Conservation (phyloP, 1,140 invertebrate genomes). For the Zelostemma sp. region DNA sequence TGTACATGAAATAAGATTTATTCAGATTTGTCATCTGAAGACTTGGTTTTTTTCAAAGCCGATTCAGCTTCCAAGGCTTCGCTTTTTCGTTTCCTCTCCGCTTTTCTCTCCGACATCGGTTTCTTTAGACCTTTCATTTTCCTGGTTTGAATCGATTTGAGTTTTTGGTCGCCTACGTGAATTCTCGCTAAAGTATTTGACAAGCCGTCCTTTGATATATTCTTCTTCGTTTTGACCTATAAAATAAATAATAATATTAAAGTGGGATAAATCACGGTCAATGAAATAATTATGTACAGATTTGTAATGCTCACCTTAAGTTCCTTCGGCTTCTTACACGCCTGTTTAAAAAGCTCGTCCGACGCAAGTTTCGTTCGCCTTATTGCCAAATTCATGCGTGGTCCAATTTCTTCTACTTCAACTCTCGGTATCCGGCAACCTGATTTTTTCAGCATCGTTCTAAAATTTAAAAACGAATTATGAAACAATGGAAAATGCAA, state of each 20-base stretch:
- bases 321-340: conserved; percentile 87
- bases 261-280: too few relatives aligned
- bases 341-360: conserved; percentile 89
- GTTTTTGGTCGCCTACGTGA: conserved; percentile 92
- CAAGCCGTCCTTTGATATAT: conserved; percentile 87
- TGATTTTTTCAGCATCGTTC: conserved; percentile 91
- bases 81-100: conserved; percentile 72
- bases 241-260: conserved; percentile 14
- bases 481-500: conserved; percentile 16
- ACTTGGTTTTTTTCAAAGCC: conserved; percentile 46
- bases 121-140: conserved; percentile 95
- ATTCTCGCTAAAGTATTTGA: conserved; percentile 92
- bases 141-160: conserved; percentile 88
- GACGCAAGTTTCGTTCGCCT: conserved; percentile 90
- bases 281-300: background rate
- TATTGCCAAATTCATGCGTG: conserved; percentile 89
- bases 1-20: conserved; percentile 25
- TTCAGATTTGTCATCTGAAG: conserved; percentile 19
- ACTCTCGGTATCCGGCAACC: conserved; percentile 87
- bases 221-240: conserved; percentile 87
- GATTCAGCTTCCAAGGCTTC: conserved; percentile 4
- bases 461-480: conserved; percentile 60
- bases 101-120: conserved; percentile 77
- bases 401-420: conserved; percentile 95
- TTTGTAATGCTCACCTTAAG: conserved; percentile 74